Evolutionary conservation across 2,113 vertebrate species (phyloP), one percentile per base, ranked within the genome.

Genomic region (Gallinago jamesoni): DNA sequence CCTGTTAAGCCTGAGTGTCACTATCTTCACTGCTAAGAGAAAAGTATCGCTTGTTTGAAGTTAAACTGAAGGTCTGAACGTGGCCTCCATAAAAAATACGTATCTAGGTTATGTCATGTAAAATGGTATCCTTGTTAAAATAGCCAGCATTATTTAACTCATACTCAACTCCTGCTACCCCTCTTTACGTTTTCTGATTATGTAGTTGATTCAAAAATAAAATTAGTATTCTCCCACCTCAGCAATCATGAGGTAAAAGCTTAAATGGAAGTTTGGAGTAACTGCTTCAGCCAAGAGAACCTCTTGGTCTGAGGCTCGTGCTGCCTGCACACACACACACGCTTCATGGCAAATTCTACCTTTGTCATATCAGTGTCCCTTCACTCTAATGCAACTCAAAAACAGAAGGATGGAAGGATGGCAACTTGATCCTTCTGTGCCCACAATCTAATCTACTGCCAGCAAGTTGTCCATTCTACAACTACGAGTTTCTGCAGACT

Each of bases 321-420:
- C 12, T 13, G 14, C 12, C 12, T 13, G 17, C 10, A 41, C 1
- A 0, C 14, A 5, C 2, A 28, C 20, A 35, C 14, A 5, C 7
- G 10, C 64, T 41, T 47, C 33, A 33, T 2, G 4, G 15, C 39
- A 67, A 56, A 33, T n/a, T 69, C 35, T 12, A 9, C 39, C 63
- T 33, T 35, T 33, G 14, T 14, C 57, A 33, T 15, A 68, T 11
- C 7, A 16, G 6, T 5, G 55, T 25, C n/a, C 20, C 16, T 10
- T 27, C 39, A 6, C 7, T 7, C n/a, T 18, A 48, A 43, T 2
- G 17, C 3, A 64, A 45, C 14, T 6, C 6, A 1, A 0, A 45
- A 17, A 6, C 5, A 31, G 10, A 57, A 28, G 10, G 18, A 64
- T 5, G 5, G 19, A 57, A 28, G 10, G 18, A 64, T 6, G 5